Evolutionary conservation across 2,888 invertebrate species (phyloP).

Genomic region (Dolichopus griseipennis): DNA sequence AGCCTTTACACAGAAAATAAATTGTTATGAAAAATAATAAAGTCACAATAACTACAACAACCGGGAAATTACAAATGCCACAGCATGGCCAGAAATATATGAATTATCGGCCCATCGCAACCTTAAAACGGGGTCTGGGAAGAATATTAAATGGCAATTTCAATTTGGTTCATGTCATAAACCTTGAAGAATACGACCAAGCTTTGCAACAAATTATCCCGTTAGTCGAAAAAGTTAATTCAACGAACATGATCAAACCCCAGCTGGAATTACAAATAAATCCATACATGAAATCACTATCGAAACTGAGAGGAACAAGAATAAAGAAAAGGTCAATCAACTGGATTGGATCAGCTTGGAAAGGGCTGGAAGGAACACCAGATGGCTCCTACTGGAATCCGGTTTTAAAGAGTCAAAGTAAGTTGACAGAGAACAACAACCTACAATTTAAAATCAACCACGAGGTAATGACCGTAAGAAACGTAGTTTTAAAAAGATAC

Average conservation of each 20-base stretch:
- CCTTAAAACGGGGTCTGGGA: background rate
- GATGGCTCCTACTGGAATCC: slow-evolving; percentile 13
- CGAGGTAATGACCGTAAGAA: background rate
- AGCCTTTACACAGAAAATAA: slow-evolving; percentile 16
- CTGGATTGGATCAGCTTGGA: slow-evolving; percentile 14
- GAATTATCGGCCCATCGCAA: background rate
- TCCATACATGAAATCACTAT: background rate
- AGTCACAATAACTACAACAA: no score
- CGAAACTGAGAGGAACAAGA: slow-evolving; percentile 8
- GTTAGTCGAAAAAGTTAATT: background rate
- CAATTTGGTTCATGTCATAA: slow-evolving; percentile 5
- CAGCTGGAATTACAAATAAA: background rate
- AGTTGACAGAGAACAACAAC: slow-evolving; percentile 13
- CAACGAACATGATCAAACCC: background rate
- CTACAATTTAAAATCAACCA: slow-evolving; percentile 14
- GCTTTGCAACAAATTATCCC: background rate
- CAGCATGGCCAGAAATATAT: background rate
- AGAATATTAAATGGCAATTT: slow-evolving; percentile 8
- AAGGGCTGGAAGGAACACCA: slow-evolving; percentile 9
- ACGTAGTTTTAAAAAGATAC: background rate
- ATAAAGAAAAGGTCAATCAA: slow-evolving; percentile 14
- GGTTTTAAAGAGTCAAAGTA: slow-evolving; percentile 12
- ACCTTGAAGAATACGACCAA: background rate
- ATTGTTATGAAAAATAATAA: no score
- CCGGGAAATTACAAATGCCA: background rate